Base-by-base conservation (phyloP, 2,888 invertebrate species). In the Amblyjoppa fuscipennis region DNA sequence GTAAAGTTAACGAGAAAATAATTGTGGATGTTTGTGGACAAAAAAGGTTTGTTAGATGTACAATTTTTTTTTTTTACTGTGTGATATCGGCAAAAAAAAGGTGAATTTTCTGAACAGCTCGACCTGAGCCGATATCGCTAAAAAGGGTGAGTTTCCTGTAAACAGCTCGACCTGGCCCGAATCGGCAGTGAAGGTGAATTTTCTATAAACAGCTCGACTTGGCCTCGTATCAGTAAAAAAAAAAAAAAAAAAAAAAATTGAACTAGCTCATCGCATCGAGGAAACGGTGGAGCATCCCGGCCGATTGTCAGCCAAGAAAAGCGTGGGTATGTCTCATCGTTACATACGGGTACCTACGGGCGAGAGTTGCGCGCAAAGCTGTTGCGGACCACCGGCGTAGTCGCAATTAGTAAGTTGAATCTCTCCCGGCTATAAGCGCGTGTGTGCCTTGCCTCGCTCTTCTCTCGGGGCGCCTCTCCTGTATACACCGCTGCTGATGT, bases 341-440 rank as follows among this genome's bases (percentile, higher is more conserved):
- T 92, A 92, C 91, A 88, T 88, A 89, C 79, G 87, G 53, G 51
- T 74, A 77, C 25, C 56, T 76, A 68, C 75, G 64, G 66, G 75
- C 45, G 79, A 82, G 71, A 61, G 61, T 61, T 76, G 79, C 66
- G 69, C 85, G 79, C 82, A 81, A 70, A 78, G 84, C 64, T 77
- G 64, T 71, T 73, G 64, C 79, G 89, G 90, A 92, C 92, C 92
- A 92, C 92, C 92, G 90, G 89, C 90, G 92, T 91, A 89, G 92
- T 88, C 89, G 92, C 92, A 92, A 92, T 92, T 92, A 92, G 92
- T 92, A 92, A 92, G 92, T 92, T 91, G 91, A 91, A 92, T 92
- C 91, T 92, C 90, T 92, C 90, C 88, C 88, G 88, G 87, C 88
- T 88, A 88, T 87, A 87, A 87, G 87, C 88, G 89, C 89, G 87